These are phyloP conservation scores for Carcinoscorpius rotundicauda DNA, from an alignment of 1,140 invertebrate species.

Conservation along the genomic window DNA sequence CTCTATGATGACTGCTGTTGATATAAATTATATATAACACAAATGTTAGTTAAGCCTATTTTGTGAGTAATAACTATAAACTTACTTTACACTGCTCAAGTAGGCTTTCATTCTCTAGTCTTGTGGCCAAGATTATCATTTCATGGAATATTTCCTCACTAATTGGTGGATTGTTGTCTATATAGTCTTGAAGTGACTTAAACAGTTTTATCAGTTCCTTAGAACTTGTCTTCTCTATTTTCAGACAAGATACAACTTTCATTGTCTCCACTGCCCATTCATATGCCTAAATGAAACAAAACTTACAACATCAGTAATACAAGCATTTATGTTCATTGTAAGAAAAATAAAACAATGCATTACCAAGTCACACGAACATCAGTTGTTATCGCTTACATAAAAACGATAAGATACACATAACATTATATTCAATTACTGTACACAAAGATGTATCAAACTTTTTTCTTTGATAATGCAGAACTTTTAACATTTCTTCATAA, in stretches of 20 bases:
- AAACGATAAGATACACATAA: too few relatives aligned
- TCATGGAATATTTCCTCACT: constrained; percentile 48
- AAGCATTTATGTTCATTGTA: constrained; percentile 1
- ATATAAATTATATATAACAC: too few relatives aligned
- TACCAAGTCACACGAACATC: not conserved
- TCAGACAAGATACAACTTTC: constrained; percentile 46
- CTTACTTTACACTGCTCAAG: constrained; percentile 50
- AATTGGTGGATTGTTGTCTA: constrained; percentile 44
- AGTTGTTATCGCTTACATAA: not conserved
- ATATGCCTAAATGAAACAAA: constrained; percentile 39
- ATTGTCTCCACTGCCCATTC: constrained; percentile 56
- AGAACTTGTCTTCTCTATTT: constrained; percentile 43
- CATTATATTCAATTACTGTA: too few relatives aligned
- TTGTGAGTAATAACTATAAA: too few relatives aligned
- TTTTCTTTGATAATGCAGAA: too few relatives aligned
- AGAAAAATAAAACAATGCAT: not conserved
- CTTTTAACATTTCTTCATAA: too few relatives aligned
- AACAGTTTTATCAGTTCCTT: constrained; percentile 33
- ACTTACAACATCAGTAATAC: constrained; percentile 18
- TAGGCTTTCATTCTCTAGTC: constrained; percentile 55
- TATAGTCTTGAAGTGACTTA: constrained; percentile 42
- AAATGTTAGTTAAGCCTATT: too few relatives aligned
- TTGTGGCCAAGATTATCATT: constrained; percentile 54
- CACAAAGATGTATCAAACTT: too few relatives aligned
- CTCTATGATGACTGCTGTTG: too few relatives aligned